Percentiles rank a stretch among this genome's conserved stretches.
These are phyloP conservation scores for Limnodromus scolopaceus DNA, from an alignment of 2,797 vertebrate species.

Conservation along the genomic window DNA sequence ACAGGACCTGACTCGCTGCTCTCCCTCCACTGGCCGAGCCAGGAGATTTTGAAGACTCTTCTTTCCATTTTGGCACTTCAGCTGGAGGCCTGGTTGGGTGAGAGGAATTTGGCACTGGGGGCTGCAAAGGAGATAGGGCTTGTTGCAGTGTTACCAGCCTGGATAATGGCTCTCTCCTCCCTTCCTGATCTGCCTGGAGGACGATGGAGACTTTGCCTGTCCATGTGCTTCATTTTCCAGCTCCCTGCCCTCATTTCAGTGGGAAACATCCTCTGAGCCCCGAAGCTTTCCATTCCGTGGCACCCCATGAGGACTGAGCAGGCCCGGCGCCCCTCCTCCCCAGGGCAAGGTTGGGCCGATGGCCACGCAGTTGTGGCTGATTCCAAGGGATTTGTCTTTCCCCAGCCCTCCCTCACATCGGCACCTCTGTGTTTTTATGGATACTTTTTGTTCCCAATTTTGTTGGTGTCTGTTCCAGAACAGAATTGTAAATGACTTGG, in stretches of 20 bases:
- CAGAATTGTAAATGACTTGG: conserved; percentile 57
- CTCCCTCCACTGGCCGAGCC: neutral
- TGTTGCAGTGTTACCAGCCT: conserved; percentile 1
- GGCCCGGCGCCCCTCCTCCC: neutral
- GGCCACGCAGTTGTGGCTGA: neutral
- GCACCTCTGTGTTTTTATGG: conserved; percentile 63
- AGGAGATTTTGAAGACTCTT: neutral
- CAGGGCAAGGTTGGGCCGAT: neutral
- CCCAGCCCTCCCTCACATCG: conserved; percentile 29
- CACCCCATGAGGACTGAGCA: neutral
- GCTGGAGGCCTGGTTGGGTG: neutral
- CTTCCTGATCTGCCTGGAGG: neutral
- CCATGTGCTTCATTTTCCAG: neutral
- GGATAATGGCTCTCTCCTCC: neutral
- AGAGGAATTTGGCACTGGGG: neutral
- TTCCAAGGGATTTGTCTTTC: conserved; percentile 7
- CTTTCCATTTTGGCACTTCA: neutral
- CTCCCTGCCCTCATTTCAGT: neutral
- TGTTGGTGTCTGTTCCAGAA: conserved; percentile 65
- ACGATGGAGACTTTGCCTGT: neutral
- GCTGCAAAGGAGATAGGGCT: neutral
- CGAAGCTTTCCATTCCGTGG: neutral
- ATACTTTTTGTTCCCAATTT: conserved; percentile 33
- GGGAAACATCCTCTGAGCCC: neutral
- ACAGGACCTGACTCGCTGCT: neutral